Percentiles rank a stretch among this genome's conserved stretches.
These are phyloP conservation scores for Melanaphis sacchari DNA, from an alignment of 1,140 invertebrate species.

Conservation along the genomic window DNA sequence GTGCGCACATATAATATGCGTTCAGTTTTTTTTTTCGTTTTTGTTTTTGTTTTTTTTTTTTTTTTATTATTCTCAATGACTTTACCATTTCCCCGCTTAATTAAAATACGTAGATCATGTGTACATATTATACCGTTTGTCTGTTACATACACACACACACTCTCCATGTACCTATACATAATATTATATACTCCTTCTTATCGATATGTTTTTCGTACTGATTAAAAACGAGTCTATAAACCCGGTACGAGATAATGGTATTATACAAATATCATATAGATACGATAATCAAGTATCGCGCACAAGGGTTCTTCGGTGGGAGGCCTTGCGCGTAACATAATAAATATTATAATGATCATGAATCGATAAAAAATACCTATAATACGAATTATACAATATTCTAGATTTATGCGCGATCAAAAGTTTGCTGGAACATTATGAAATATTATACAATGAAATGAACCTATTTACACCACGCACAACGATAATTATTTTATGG, in stretches of 20 bases:
- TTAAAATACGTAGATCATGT: constrained; percentile 15
- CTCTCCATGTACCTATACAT: background rate
- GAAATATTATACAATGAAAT: background rate
- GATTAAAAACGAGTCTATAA: background rate
- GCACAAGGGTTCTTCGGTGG: background rate
- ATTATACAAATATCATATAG: background rate
- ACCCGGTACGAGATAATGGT: background rate
- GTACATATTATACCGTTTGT: background rate
- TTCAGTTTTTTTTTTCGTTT: constrained; percentile 3
- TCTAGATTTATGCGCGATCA: background rate
- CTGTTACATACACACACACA: background rate
- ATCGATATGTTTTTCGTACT: background rate
- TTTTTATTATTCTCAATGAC: constrained; percentile 2
- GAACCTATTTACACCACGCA: background rate
- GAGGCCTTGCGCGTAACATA: background rate
- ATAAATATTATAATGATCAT: background rate
- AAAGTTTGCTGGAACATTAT: background rate
- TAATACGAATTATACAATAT: background rate
- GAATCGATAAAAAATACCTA: background rate
- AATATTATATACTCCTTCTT: background rate
- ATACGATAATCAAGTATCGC: background rate
- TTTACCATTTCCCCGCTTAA: constrained; percentile 2
- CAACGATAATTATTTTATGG: no score
- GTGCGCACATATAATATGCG: background rate
- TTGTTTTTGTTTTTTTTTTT: background rate